phyloP scores from a whole-genome alignment of 2,797 vertebrate genomes.

The Falco concolor region DNA sequence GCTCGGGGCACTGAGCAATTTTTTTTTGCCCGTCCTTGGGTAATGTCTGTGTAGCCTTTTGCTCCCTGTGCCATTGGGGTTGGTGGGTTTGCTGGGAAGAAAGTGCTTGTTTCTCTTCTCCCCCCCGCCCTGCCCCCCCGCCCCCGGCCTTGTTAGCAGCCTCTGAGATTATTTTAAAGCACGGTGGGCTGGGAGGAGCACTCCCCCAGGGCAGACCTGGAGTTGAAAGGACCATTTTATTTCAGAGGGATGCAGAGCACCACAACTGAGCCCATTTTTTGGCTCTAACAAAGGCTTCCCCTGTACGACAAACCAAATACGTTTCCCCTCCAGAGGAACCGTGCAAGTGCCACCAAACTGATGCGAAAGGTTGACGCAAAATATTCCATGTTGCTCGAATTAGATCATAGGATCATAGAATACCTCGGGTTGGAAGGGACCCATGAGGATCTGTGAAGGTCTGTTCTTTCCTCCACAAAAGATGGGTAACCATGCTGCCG shows the following conservation, averaged over 20 bases:
- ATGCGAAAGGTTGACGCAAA: neutral
- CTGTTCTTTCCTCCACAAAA: neutral
- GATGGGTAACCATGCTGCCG: neutral
- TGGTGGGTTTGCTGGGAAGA: neutral
- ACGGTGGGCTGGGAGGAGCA: fast-evolving
- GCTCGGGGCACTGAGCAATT: neutral
- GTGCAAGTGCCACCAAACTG: neutral
- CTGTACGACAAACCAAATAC: neutral
- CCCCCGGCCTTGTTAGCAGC: neutral
- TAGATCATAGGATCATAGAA: neutral
- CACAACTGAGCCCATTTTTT: neutral
- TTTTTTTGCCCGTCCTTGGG: neutral
- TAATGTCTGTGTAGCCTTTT: neutral
- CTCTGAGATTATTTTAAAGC: neutral
- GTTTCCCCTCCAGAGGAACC: neutral
- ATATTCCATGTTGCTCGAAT: neutral
- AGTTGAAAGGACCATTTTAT: neutral
- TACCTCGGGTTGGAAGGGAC: neutral
- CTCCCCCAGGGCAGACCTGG: neutral
- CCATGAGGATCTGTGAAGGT: neutral
- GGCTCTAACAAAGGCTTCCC: neutral
- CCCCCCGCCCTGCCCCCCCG: neutral
- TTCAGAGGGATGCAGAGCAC: neutral
- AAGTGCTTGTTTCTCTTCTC: neutral
- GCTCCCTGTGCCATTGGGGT: neutral